phyloP scores from a whole-genome alignment of 2,888 invertebrate species.

The Noctua janthina region DNA sequence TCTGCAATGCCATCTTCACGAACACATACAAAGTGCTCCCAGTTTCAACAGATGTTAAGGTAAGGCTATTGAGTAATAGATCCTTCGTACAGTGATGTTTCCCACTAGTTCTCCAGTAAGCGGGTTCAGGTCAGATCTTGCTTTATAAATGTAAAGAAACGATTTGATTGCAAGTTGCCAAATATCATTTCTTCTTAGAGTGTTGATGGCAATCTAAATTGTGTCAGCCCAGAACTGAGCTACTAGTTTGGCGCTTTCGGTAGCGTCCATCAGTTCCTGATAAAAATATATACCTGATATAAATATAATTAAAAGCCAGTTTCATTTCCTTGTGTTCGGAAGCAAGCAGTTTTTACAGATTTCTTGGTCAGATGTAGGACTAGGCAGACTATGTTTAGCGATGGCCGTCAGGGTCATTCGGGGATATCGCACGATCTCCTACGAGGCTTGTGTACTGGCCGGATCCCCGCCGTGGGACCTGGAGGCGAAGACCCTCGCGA shows the following conservation, averaged over 20 bases:
- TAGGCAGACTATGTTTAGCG: neutral
- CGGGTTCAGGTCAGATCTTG: neutral
- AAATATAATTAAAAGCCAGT: neutral
- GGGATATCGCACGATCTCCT: no score
- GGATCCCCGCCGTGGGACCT: no score
- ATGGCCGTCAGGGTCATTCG: no score
- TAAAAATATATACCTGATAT: no score
- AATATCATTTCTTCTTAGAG: neutral
- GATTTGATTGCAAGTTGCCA: neutral
- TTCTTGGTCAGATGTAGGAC: neutral
- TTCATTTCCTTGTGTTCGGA: neutral
- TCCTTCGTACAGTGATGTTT: neutral
- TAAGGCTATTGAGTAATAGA: conserved; percentile 15
- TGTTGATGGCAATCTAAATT: no score
- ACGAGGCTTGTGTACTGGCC: no score
- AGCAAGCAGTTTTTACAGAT: neutral
- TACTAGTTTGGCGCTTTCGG: no score
- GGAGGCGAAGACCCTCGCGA: no score
- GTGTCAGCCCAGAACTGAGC: no score
- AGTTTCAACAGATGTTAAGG: conserved; percentile 60
- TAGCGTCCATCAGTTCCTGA: no score
- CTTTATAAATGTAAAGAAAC: neutral
- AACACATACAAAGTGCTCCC: conserved; percentile 52
- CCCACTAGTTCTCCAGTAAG: neutral
- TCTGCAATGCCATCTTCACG: conserved; percentile 91